These are phyloP conservation scores for Brienomyrus longianalis DNA, from an alignment of 2,113 vertebrate species.

Conservation along the genomic window DNA sequence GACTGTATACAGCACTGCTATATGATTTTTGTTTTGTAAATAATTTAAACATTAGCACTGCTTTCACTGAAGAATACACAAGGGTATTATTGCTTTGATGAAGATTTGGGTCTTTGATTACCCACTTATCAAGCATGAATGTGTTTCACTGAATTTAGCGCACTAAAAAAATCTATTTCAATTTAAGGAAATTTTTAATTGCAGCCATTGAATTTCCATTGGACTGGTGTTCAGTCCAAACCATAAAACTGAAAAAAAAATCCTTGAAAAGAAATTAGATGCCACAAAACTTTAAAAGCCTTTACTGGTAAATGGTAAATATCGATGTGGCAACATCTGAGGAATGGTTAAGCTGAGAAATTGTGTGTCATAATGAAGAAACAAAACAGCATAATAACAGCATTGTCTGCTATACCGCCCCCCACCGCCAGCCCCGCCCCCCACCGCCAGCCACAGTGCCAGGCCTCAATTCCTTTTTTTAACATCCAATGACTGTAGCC, in stretches of 20 bases:
- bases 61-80: background rate
- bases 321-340: background rate
- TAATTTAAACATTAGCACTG: background rate
- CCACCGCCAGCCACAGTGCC: no score
- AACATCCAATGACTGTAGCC: background rate
- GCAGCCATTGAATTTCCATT: background rate
- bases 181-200: constrained; percentile 12
- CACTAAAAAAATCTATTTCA: constrained; percentile 7
- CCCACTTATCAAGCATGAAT: background rate
- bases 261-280: background rate
- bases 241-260: background rate
- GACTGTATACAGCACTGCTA: background rate
- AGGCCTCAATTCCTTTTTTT: background rate
- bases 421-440: background rate
- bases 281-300: background rate
- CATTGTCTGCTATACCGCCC: background rate
- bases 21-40: background rate
- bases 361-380: background rate
- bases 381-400: background rate
- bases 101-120: background rate
- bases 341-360: background rate
- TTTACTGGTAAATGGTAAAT: background rate
- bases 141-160: background rate
- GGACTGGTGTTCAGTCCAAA: background rate
- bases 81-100: background rate